These are phyloP conservation scores for Pseudomugil tenellus DNA, from an alignment of 2,797 vertebrate species.

Conservation along the genomic window DNA sequence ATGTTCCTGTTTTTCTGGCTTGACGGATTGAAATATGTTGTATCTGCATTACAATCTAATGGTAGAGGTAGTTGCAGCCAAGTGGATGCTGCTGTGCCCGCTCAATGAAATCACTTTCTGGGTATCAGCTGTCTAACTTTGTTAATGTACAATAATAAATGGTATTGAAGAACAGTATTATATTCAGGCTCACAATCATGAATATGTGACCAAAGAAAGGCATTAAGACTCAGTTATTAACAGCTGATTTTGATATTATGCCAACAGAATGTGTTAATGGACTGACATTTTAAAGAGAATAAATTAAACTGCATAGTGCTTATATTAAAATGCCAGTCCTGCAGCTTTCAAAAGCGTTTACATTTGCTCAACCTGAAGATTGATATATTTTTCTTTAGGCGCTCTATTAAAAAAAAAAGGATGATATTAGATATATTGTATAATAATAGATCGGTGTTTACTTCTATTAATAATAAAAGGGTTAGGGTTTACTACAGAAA, in stretches of 20 bases:
- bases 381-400: background rate
- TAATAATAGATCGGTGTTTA: background rate
- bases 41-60: background rate
- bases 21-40: background rate
- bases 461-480: no score
- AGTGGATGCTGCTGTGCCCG: background rate
- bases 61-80: background rate
- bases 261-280: slow-evolving; percentile 23
- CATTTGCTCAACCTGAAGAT: background rate
- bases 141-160: slow-evolving; percentile 9
- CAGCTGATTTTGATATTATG: slow-evolving; percentile 15
- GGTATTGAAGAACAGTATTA: slow-evolving; percentile 4
- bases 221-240: slow-evolving; percentile 7
- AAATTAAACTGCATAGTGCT: slow-evolving; percentile 1
- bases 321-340: background rate
- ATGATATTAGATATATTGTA: background rate
- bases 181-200: background rate
- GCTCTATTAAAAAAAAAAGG: background rate
- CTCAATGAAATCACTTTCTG: background rate
- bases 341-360: background rate
- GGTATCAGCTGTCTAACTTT: slow-evolving; percentile 4
- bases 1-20: background rate
- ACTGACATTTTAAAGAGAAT: slow-evolving; percentile 20
- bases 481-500: slow-evolving; percentile 34
- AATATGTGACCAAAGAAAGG: background rate